Evolutionary conservation across 2,797 vertebrate species (phyloP).

Genomic region (Chloroceryle amazona): DNA sequence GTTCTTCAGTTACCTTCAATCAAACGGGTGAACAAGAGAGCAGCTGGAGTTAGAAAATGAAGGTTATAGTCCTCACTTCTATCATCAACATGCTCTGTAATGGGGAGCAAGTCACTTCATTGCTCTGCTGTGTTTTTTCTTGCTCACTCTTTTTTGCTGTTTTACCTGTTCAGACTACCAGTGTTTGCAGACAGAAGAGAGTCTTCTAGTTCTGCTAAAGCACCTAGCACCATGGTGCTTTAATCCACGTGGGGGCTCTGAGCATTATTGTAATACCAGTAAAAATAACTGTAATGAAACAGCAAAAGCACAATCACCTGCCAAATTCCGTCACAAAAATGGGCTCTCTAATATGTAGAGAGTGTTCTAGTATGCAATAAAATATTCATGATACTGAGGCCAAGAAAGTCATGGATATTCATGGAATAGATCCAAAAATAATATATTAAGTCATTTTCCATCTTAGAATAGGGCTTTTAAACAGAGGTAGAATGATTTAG

Average conservation of each 20-base stretch:
- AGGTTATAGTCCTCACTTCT: not conserved
- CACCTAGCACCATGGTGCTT: not conserved
- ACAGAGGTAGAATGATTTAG: not conserved
- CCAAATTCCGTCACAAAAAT: conserved; percentile 40
- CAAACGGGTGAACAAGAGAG: not conserved
- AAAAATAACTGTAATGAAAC: conserved; percentile 48
- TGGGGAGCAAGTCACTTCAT: not conserved
- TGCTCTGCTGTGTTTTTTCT: not conserved
- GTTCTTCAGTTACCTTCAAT: not conserved
- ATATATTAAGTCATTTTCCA: conserved; percentile 51
- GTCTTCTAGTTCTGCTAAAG: not conserved
- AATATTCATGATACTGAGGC: conserved; percentile 47
- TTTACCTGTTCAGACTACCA: not conserved
- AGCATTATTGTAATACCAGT: not conserved
- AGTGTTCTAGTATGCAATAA: conserved; percentile 33
- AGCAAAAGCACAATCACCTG: conserved; percentile 38
- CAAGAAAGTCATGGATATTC: conserved; percentile 51
- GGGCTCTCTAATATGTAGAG: not conserved
- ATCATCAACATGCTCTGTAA: not conserved
- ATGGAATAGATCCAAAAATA: conserved; percentile 55
- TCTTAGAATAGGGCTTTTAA: conserved; percentile 4
- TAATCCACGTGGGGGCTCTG: not conserved
- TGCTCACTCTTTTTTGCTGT: not conserved
- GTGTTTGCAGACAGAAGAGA: not conserved
- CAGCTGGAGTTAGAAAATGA: not conserved